Conservation (phyloP, 2,888 invertebrate species). For the Cephus runcator region DNA sequence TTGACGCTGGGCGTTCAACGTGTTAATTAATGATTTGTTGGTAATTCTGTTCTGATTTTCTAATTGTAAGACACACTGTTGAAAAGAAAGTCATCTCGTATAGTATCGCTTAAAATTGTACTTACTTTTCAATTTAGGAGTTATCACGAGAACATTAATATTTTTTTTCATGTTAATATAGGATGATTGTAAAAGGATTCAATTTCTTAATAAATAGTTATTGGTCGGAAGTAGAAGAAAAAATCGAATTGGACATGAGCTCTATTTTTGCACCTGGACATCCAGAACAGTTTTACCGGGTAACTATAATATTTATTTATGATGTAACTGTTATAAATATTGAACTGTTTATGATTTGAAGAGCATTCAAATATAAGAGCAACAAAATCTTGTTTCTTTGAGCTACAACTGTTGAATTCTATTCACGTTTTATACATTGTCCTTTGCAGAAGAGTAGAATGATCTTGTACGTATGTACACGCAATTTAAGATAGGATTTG, state of each 20-base stretch:
- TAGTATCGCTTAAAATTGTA: too few relatives aligned
- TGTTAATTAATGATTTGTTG: too few relatives aligned
- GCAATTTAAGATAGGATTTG: too few relatives aligned
- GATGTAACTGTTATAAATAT: background rate
- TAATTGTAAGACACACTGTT: too few relatives aligned
- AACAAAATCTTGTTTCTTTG: too few relatives aligned
- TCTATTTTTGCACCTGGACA: slow-evolving; percentile 93
- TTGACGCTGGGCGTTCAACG: too few relatives aligned
- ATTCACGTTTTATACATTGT: slow-evolving; percentile 11
- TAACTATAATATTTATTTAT: slow-evolving; percentile 39
- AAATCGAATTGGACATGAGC: slow-evolving; percentile 82
- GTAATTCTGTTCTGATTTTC: too few relatives aligned
- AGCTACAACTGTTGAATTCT: background rate
- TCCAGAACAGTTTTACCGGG: slow-evolving; percentile 84
- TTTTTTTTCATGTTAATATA: slow-evolving; percentile 30
- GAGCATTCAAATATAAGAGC: background rate
- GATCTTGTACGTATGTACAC: too few relatives aligned
- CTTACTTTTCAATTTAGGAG: too few relatives aligned
- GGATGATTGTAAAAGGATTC: slow-evolving; percentile 70
- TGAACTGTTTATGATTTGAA: background rate
- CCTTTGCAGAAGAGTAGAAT: too few relatives aligned
- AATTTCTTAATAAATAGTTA: slow-evolving; percentile 87
- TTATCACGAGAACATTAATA: too few relatives aligned
- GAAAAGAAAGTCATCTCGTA: too few relatives aligned
- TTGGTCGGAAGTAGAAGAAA: slow-evolving; percentile 87